Evolutionary conservation across 2,888 invertebrate species (phyloP).

Genomic region (Andrena bicolor): DNA sequence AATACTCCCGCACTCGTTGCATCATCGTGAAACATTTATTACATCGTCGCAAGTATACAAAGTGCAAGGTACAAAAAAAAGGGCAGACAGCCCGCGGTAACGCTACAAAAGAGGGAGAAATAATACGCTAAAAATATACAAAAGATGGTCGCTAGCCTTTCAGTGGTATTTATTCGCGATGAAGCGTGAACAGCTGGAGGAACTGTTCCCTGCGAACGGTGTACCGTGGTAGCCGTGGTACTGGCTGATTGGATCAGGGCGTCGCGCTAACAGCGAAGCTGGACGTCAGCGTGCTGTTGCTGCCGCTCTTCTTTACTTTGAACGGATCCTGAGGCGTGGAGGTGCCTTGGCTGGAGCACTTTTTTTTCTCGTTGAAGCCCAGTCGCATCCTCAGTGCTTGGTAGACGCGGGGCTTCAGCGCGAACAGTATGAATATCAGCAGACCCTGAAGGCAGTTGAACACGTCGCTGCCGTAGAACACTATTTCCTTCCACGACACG

Average conservation of each 20-base stretch:
- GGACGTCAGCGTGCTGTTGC: constrained; percentile 78
- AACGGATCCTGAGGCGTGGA: constrained; percentile 73
- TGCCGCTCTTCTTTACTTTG: constrained; percentile 74
- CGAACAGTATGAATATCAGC: constrained; percentile 90
- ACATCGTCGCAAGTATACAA: neutral
- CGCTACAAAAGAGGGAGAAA: neutral
- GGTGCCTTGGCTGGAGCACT: constrained; percentile 40
- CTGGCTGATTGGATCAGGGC: constrained; percentile 41
- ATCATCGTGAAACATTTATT: neutral
- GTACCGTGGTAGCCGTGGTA: too few species aligned
- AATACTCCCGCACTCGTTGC: neutral
- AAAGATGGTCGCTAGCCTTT: neutral
- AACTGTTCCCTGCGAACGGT: neutral
- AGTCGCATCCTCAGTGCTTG: constrained; percentile 87
- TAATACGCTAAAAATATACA: constrained; percentile 8
- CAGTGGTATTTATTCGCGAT: neutral
- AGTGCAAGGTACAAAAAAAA: neutral
- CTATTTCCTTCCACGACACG: constrained; percentile 69
- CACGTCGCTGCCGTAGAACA: constrained; percentile 87
- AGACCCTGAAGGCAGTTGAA: constrained; percentile 90
- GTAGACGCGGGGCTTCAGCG: constrained; percentile 89
- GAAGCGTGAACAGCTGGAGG: too few species aligned
- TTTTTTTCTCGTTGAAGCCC: constrained; percentile 69
- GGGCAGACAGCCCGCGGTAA: neutral
- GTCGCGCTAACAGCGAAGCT: constrained; percentile 67